Base-by-base conservation (phyloP, 2,113 vertebrate species). In the Trogon surrucura region DNA sequence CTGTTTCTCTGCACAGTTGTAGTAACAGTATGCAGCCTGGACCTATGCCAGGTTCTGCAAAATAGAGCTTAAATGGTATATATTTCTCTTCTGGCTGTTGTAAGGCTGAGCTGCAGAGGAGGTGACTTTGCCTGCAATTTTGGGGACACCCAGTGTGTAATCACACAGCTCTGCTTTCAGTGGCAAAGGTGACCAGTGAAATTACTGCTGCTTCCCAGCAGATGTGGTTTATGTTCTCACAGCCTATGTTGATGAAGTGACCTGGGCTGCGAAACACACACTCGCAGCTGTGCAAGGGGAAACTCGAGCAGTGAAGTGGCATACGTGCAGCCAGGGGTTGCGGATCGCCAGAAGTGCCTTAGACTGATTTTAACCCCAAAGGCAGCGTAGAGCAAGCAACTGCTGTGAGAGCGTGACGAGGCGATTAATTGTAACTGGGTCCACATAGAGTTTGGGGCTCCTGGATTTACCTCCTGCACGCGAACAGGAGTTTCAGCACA, bases 161-260 rank as follows among this genome's bases (percentile, higher is more conserved):
- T 60, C 13, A 3, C 11, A 2, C 38, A n/a, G 60, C 69, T 91
- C 13, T 78, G 77, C 89, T 89, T 36, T 64, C 26, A 6, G 57
- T 56, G 81, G 34, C 53, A 74, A 74, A 79, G 78, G 80, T 15
- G 36, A 32, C 11, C 27, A 61, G 32, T 45, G 88, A 47, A 81
- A 27, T 32, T 9, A 51, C 86, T 65, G 82, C 85, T 77, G 67
- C 75, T 73, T 51, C 64, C 62, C 7, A 0, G 1, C 93, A 88
- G 44, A 30, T 34, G 74, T 41, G 38, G 4, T 72, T 13, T 50
- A 3, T 82, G 38, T n/a, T 92, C 32, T 64, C 26, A 0, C 8
- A 65, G 71, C 66, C 48, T 0, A 0, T 8, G 53, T 47, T 0
- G 0, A n/a, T 65, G 0, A 0, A 57, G 65, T 4, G 14, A 64